Evolutionary conservation across 2,797 vertebrate genomes (phyloP).

Genomic region (Glyptemys insculpta): DNA sequence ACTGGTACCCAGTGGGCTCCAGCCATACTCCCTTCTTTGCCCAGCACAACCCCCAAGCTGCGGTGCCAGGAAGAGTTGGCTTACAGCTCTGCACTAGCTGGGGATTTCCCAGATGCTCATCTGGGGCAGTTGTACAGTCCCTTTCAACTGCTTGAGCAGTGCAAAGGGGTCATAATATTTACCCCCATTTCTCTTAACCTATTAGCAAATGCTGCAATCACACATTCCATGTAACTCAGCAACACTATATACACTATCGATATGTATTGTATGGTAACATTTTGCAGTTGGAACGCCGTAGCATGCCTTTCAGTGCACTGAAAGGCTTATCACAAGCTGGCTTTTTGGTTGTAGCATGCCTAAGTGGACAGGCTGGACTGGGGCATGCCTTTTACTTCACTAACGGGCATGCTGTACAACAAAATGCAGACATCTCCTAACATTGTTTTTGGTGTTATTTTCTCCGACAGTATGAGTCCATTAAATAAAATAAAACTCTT

Average conservation of each 20-base stretch:
- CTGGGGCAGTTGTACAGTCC: not conserved
- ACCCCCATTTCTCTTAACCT: not conserved
- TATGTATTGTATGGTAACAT: not conserved
- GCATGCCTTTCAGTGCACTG: not conserved
- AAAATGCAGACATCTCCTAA: not conserved
- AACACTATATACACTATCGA: not conserved
- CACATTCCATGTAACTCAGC: not conserved
- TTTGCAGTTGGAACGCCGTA: not conserved
- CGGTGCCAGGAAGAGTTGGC: not conserved
- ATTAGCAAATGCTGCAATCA: not conserved
- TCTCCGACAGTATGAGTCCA: not conserved
- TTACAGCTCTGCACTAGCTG: not conserved
- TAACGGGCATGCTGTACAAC: not conserved
- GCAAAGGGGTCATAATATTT: not conserved
- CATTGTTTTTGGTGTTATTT: conserved; percentile 6
- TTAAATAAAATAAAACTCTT: conserved; percentile 3
- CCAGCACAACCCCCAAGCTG: not conserved
- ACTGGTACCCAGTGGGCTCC: conserved; percentile 20
- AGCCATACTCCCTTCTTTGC: not conserved
- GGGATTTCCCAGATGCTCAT: not conserved
- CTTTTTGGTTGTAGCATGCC: not conserved
- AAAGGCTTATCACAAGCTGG: not conserved
- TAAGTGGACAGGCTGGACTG: not conserved
- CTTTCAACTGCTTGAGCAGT: not conserved
- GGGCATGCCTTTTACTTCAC: not conserved